Evolutionary conservation across 1,140 invertebrate species (phyloP), one percentile per base, ranked within the genome.

Genomic region (Oncopodura yosiiana): DNA sequence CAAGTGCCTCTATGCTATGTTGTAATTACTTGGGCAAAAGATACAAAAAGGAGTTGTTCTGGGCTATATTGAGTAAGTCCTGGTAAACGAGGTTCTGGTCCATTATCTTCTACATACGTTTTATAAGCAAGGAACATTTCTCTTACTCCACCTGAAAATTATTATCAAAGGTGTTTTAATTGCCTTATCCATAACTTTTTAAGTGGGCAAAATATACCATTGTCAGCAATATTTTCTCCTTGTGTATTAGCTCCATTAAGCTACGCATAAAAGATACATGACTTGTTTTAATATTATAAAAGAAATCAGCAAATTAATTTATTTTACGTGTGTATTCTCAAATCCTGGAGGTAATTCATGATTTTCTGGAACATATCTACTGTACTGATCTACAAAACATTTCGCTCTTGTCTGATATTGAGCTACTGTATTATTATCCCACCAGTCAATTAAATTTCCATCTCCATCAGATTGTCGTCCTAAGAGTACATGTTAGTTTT

Each of bases 31-130:
- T 91, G 88, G 23, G 82, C 87, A 70, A 82, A 91, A n/a, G 82
- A 78, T 9, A 94, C 76, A 71, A 88, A 97, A 67, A 95, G 87
- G 16, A 96, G 73, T 69, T 96, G 91, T 37, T 90, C 79, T 38
- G 81, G 77, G 1, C 78, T 81, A 41, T 82, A 65, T 46, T 85
- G 80, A 56, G 92, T 78, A 16, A 87, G 87, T 0, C 88, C 87
- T 29, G 92, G 69, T 53, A 75, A 70, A 0, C 69, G 68, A 21
- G 53, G 34, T 12, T 57, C 39, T 12, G 16, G 21, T 4, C 49
- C 54, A 3, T 39, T 21, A 24, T 18, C 26, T 12, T 23, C 19
- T 6, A 26, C 42, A 43, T 32, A 60, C 1, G 21, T 4, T 36
- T 51, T 43, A 29, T 55, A 60, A 6, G 58, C 58, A 32, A 21